phyloP scores from a whole-genome alignment of 2,113 vertebrate species.

The Scortum barcoo region DNA sequence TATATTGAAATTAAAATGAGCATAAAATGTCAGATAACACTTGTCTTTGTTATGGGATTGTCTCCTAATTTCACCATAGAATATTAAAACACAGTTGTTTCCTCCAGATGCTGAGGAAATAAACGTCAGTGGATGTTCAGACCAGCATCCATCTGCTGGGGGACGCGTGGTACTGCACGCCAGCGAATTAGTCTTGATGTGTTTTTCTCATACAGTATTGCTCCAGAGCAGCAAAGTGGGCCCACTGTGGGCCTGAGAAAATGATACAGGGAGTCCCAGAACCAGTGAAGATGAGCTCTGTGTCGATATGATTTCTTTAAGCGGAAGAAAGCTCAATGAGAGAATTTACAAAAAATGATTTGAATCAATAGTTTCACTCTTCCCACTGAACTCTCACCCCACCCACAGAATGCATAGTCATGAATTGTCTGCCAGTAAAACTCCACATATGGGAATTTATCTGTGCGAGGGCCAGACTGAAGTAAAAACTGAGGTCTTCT shows the following conservation, averaged over 20 bases:
- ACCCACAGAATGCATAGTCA: slow-evolving; percentile 29
- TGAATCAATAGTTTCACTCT: slow-evolving; percentile 38
- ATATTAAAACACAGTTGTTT: slow-evolving; percentile 8
- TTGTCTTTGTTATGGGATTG: not conserved
- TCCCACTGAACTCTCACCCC: slow-evolving; percentile 43
- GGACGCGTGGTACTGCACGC: not conserved
- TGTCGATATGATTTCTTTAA: not conserved
- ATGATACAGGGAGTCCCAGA: not conserved
- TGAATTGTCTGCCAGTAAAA: slow-evolving; percentile 44
- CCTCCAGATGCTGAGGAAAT: slow-evolving; percentile 5
- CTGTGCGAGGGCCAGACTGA: not conserved
- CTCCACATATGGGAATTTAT: slow-evolving; percentile 37
- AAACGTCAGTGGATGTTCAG: not conserved
- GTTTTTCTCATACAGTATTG: not conserved
- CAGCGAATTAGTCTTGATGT: not conserved
- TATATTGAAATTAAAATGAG: not conserved
- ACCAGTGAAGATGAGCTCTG: not conserved
- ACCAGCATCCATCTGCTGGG: slow-evolving; percentile 16
- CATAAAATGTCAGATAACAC: not conserved
- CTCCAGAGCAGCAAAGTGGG: not conserved
- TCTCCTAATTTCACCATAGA: not conserved
- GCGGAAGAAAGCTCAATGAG: not conserved
- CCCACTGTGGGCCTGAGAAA: not conserved
- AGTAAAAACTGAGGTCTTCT: slow-evolving; percentile 5
- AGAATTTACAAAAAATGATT: not conserved